Percentiles rank a stretch among this genome's conserved stretches.
Evolutionary conservation across 2,113 vertebrate species (phyloP).

Genomic region (Kryptolebias marmoratus): DNA sequence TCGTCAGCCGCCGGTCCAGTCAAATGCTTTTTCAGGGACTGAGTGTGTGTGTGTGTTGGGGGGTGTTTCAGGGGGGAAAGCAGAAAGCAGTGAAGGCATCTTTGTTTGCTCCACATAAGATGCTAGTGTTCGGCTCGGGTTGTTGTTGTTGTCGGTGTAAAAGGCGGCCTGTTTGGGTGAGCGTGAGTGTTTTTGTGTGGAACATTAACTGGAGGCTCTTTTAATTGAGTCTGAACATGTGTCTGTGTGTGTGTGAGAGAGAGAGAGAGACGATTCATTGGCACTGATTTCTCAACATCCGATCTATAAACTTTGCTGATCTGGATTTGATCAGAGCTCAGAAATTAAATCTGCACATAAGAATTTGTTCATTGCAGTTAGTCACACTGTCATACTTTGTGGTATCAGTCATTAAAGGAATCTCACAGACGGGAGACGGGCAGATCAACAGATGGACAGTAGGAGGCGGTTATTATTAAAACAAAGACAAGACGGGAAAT

Average conservation of each 20-base stretch:
- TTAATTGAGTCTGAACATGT: conserved; percentile 43
- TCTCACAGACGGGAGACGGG: conserved; percentile 7
- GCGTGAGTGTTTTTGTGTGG: conserved; percentile 23
- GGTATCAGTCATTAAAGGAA: conserved; percentile 29
- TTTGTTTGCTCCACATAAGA: conserved; percentile 69
- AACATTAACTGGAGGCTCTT: conserved; percentile 55
- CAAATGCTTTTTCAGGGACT: conserved; percentile 61
- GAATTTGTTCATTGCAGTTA: conserved; percentile 14
- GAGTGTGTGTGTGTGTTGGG: conserved; percentile 58
- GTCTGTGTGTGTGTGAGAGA: conserved; percentile 18
- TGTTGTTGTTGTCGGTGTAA: conserved; percentile 57
- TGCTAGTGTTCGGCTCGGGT: conserved; percentile 62
- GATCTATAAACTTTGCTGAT: too few species aligned
- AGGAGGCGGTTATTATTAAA: conserved; percentile 26
- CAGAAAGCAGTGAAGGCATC: conserved; percentile 64
- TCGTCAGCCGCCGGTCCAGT: conserved; percentile 38
- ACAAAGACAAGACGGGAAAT: conserved; percentile 50
- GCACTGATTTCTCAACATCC: neutral
- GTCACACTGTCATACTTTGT: neutral
- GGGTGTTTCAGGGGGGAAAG: conserved; percentile 14
- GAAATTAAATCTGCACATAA: neutral
- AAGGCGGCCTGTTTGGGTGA: conserved; percentile 55
- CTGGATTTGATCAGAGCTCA: too few species aligned
- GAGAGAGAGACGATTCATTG: conserved; percentile 18
- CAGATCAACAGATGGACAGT: conserved; percentile 36